Conservation (phyloP, 2,888 invertebrate genomes). For the Cecidostiba fungosa region DNA sequence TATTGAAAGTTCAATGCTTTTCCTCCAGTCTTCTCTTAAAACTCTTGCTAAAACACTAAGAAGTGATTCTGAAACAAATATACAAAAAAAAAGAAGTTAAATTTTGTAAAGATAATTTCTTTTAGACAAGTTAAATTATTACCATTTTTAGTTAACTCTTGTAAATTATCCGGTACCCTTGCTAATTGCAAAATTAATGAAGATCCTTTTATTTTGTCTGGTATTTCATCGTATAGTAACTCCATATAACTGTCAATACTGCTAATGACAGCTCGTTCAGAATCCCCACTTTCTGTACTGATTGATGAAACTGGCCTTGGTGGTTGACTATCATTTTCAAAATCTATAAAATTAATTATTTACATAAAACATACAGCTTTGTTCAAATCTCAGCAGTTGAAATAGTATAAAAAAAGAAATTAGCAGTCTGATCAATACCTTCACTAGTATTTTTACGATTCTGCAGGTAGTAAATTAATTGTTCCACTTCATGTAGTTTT, state of each 20-base stretch:
- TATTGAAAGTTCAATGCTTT: slow-evolving; percentile 96
- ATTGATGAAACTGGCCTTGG: slow-evolving; percentile 76
- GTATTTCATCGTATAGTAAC: slow-evolving; percentile 95
- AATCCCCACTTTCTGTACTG: slow-evolving; percentile 72
- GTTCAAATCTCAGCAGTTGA: not conserved
- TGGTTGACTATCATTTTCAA: slow-evolving; percentile 64
- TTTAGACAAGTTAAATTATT: slow-evolving; percentile 66
- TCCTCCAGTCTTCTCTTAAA: slow-evolving; percentile 98
- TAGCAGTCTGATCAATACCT: slow-evolving; percentile 61
- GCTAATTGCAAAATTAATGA: slow-evolving; percentile 95
- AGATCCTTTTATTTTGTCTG: slow-evolving; percentile 96
- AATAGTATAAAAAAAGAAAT: slow-evolving; percentile 2
- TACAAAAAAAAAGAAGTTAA: not conserved
- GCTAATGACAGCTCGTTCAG: slow-evolving; percentile 88
- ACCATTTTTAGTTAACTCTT: slow-evolving; percentile 97
- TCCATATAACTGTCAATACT: slow-evolving; percentile 97
- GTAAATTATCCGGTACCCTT: slow-evolving; percentile 95
- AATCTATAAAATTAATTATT: slow-evolving; percentile 42
- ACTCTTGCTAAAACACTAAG: slow-evolving; percentile 97
- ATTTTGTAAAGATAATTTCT: slow-evolving; percentile 4
- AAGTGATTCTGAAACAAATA: slow-evolving; percentile 88
- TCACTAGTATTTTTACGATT: slow-evolving; percentile 84
- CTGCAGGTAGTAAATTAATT: slow-evolving; percentile 92
- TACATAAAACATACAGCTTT: not conserved
- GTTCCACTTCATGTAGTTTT: slow-evolving; percentile 91